Evolutionary conservation across 1,140 invertebrate species (phyloP), one percentile per base, ranked within the genome.

Genomic region (Habropoda laboriosa): DNA sequence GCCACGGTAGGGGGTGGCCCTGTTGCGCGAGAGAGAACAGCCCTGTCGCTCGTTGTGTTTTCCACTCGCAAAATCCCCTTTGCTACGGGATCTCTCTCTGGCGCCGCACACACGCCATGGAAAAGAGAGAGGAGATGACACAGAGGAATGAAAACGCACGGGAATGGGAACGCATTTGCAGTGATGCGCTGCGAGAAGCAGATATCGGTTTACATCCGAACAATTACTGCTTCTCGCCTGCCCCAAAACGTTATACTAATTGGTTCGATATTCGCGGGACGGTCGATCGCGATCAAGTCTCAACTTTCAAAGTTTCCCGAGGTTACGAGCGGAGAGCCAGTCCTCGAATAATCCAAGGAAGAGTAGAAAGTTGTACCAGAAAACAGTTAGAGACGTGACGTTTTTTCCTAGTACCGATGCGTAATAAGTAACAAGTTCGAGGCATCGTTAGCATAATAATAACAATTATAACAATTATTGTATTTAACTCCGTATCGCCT

Each of bases 151-250:
- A 60, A 80, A 58, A 64, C 53, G 40, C 51, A 40, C 49, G 42
- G 40, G 27, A 68, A 68, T 68, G 73, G 73, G 74, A 63, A 79
- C 55, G 57, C 66, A 57, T 78, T 73, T 63, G 63, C 58, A 40
- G 74, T 63, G 72, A 49, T 71, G 76, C 75, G 83, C 89, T 86
- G 87, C 88, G 87, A 89, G 86, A 83, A 88, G 78, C 85, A 89
- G 89, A 91, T 92, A 91, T 89, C 90, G 86, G 85, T 85, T 90
- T 89, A 88, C 87, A 86, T 83, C 73, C 85, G 87, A 85, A 86
- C 90, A 89, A 92, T 91, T 91, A 90, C 90, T 88, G 86, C 82
- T 82, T 82, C 76, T 86, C 83, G 83, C 85, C 83, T 49, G 81
- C 47, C 80, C 83, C 85, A 81, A 86, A 85, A 88, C 82, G 86